Evolutionary conservation across 2,797 vertebrate species (phyloP).

Genomic region (Channa striata): DNA sequence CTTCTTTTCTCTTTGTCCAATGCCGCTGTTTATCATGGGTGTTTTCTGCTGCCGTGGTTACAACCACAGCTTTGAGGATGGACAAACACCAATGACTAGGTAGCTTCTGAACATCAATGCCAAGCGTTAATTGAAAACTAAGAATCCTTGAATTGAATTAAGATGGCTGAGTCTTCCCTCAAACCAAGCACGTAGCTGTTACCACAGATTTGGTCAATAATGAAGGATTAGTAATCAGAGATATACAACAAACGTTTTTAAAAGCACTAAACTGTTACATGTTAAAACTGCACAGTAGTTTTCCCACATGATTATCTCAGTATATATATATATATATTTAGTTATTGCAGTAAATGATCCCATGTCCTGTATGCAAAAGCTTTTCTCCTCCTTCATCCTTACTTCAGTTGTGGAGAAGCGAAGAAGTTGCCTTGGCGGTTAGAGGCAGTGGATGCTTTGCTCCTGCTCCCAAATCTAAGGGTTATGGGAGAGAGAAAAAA

Average conservation of each 20-base stretch:
- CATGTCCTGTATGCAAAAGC: conserved; percentile 2
- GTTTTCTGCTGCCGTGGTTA: conserved; percentile 41
- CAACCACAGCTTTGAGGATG: conserved; percentile 58
- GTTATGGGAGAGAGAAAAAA: too few relatives aligned
- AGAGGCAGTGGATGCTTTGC: conserved; percentile 83
- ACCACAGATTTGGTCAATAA: conserved; percentile 12
- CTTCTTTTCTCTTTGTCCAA: conserved; percentile 8
- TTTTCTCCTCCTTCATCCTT: conserved; percentile 21
- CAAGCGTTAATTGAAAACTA: conserved; percentile 13
- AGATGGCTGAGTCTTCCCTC: conserved; percentile 28
- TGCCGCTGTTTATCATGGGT: neutral
- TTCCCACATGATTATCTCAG: conserved; percentile 44
- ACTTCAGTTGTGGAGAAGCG: conserved; percentile 91
- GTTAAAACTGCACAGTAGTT: conserved; percentile 61
- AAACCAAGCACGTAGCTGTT: conserved; percentile 30
- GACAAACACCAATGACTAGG: conserved; percentile 7
- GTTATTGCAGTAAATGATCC: conserved; percentile 41
- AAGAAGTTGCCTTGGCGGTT: conserved; percentile 89
- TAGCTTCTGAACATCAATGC: conserved; percentile 6
- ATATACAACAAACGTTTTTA: conserved; percentile 27
- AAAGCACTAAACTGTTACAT: conserved; percentile 2
- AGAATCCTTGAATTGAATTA: neutral
- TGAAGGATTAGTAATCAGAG: conserved; percentile 50
- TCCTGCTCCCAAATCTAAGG: conserved; percentile 90
- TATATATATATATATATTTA: conserved; percentile 25